Percentiles rank a stretch among this genome's conserved stretches.
These are phyloP conservation scores for Agapostemon virescens DNA, from an alignment of 2,888 invertebrate species.

Conservation along the genomic window DNA sequence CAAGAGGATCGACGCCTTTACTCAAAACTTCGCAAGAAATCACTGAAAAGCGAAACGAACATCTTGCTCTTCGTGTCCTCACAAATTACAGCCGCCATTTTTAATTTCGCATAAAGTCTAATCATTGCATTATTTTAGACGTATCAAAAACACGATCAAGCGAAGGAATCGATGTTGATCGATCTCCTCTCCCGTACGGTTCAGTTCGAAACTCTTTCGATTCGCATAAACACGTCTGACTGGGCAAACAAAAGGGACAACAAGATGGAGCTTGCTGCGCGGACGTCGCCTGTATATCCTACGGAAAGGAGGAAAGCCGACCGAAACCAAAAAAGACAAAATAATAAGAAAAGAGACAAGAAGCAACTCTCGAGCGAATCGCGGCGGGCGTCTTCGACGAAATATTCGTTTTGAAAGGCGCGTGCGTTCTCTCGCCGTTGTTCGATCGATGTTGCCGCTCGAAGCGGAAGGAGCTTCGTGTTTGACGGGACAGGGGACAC, in stretches of 20 bases:
- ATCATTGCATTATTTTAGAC: no score
- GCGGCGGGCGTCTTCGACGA: neutral
- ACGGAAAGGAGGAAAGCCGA: neutral
- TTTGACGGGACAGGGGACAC: neutral
- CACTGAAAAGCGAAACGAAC: no score
- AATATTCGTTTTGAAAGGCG: neutral
- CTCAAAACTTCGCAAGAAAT: no score
- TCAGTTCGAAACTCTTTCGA: neutral
- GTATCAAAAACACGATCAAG: neutral
- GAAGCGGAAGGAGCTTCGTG: neutral
- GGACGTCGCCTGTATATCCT: neutral
- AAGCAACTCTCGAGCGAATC: neutral
- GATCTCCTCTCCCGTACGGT: neutral
- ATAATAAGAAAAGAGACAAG: neutral
- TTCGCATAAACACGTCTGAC: neutral
- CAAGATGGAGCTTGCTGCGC: no score
- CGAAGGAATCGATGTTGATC: no score
- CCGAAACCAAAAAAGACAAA: no score
- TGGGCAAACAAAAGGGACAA: neutral
- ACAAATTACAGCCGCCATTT: no score
- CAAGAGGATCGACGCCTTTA: no score
- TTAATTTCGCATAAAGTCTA: no score
- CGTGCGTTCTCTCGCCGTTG: conserved; percentile 12
- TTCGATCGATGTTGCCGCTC: conserved; percentile 5
- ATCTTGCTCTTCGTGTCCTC: no score